Evolutionary conservation across 2,797 vertebrate genomes (phyloP), one percentile per base, ranked within the genome.

Genomic region (Eupleurogrammus muticus): DNA sequence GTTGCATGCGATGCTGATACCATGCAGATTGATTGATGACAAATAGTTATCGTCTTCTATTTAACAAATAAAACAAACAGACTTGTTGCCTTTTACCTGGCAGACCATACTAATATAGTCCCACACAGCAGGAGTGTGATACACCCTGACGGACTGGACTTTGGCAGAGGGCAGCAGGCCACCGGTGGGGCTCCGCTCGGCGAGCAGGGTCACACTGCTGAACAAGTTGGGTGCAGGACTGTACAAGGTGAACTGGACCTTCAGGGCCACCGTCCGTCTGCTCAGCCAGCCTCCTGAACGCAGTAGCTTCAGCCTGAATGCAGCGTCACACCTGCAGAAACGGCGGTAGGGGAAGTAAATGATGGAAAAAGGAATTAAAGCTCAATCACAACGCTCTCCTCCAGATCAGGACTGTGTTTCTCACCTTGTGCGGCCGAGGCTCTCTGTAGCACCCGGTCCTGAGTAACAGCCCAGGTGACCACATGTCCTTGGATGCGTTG

Each of bases 371-470:
- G 5, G 40, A 56, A 23, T 17, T 17, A 35, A 57, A 48, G 16
- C 20, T 40, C 2, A 34, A n/a, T 16, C 20, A 24, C 0, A 16
- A 35, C 4, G 3, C 2, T 54, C 14, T 55, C 23, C 2, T 51
- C 1, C 4, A 2, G 17, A 2, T 42, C 40, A 12, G 13, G 14
- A 16, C 9, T 23, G 12, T 38, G 13, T 50, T 28, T 80, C 88
- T 90, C 59, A 96, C 95, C 91, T 92, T 19, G 87, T 94, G 73
- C 34, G 82, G n/a, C 94, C 92, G 40, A 95, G 87, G n/a, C 49
- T 54, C 51, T 90, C 65, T 23, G 51, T 36, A 9, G 71, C 52
- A 20, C 46, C 53, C 32, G 40, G 14, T 70, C 75, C 78, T 7
- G 58, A 32, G 36, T 74, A 56, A 60, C 87, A 92, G 48, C 52